Conservation (phyloP, 92 coral and sea anemone genomes). For the Bergia sp. region DNA sequence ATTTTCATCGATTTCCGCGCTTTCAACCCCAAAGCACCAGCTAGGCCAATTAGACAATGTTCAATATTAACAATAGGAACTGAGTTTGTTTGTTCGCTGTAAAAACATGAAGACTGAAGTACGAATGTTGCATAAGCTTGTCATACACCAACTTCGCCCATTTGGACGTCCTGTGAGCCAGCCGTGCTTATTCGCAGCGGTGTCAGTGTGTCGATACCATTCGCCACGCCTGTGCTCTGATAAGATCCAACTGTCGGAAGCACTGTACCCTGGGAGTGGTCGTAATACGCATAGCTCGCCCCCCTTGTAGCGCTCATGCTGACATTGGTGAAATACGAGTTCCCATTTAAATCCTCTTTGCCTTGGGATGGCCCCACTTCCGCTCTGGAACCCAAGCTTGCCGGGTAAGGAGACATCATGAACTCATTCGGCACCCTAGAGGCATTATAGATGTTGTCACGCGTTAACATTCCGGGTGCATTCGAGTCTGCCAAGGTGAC, state of each 20-base stretch:
- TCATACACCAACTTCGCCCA: slow-evolving; percentile 31
- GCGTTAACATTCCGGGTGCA: slow-evolving; percentile 27
- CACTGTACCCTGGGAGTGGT: slow-evolving; percentile 29
- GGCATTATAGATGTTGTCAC: slow-evolving; percentile 30
- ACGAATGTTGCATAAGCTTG: not conserved
- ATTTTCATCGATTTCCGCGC: not conserved
- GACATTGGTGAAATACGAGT: slow-evolving; percentile 19
- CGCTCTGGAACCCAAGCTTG: slow-evolving; percentile 17
- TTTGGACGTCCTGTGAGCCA: slow-evolving; percentile 20
- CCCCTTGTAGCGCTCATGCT: slow-evolving; percentile 21
- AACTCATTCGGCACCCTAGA: slow-evolving; percentile 19
- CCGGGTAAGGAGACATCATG: slow-evolving; percentile 19
- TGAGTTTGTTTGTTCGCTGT: not conserved
- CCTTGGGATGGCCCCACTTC: slow-evolving; percentile 1
- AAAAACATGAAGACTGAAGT: not conserved
- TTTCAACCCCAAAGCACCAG: not conserved
- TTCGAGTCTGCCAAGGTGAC: slow-evolving; percentile 58
- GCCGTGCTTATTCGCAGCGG: slow-evolving; percentile 38
- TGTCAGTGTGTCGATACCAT: slow-evolving; percentile 11
- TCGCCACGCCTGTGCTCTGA: slow-evolving; percentile 16
- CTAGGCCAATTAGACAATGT: too few species aligned
- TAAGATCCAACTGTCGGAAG: slow-evolving; percentile 14
- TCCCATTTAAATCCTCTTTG: slow-evolving; percentile 38
- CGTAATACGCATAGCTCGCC: slow-evolving; percentile 16
- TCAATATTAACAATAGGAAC: not conserved